These are phyloP conservation scores for Chironomus tepperi DNA, from an alignment of 1,140 invertebrate genomes.

Conservation along the genomic window DNA sequence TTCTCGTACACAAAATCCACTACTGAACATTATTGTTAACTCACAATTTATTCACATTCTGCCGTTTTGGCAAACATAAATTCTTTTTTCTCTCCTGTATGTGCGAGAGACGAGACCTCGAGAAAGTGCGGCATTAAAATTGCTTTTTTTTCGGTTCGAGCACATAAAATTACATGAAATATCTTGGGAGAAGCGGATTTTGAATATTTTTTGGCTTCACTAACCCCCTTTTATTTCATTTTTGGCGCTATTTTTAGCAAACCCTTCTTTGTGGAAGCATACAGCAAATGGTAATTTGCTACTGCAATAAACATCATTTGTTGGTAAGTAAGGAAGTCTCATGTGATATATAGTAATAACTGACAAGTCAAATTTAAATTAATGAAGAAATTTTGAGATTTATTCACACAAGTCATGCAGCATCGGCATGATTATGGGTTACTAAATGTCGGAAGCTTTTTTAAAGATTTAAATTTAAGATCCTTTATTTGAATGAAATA, in stretches of 20 bases:
- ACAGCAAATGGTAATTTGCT: constrained; percentile 4
- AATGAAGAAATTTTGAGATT: not conserved
- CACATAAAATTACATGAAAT: constrained; percentile 9
- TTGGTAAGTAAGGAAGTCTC: too few relatives aligned
- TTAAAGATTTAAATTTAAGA: too few relatives aligned
- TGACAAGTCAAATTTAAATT: constrained; percentile 2
- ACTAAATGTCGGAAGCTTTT: too few relatives aligned
- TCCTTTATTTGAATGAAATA: too few relatives aligned
- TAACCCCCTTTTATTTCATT: not conserved
- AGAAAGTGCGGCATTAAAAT: constrained; percentile 1
- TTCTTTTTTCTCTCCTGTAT: not conserved
- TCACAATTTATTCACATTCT: not conserved
- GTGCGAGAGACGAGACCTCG: not conserved
- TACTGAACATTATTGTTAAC: not conserved
- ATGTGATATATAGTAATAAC: not conserved
- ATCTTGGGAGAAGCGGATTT: not conserved
- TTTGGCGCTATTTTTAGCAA: not conserved
- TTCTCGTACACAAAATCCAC: not conserved
- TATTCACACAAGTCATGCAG: not conserved
- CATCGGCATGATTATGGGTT: not conserved
- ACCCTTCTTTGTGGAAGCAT: not conserved
- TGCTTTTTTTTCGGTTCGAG: not conserved
- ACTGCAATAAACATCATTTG: not conserved
- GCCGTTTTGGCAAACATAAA: not conserved
- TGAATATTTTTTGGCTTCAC: not conserved